phyloP scores from a whole-genome alignment of 1,140 invertebrate genomes.

The Pteromalus puparum region DNA sequence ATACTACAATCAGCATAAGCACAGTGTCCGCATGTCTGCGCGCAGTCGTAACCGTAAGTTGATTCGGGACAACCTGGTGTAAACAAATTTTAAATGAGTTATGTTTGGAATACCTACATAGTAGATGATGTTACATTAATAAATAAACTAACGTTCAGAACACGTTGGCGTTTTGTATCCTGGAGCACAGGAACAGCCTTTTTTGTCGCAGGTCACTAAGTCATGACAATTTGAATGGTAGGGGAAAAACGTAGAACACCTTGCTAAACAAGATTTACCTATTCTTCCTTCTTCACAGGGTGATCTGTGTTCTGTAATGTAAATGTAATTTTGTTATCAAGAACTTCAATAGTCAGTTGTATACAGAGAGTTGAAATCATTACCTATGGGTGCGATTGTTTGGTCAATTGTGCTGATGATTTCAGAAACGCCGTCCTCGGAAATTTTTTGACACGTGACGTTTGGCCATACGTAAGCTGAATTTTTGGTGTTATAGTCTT shows the following conservation, averaged over 20 bases:
- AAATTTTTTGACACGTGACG: slow-evolving; percentile 47
- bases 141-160: background rate
- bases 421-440: background rate
- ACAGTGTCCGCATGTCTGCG: slow-evolving; percentile 40
- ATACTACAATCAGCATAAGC: background rate
- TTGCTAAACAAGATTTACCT: slow-evolving; percentile 29
- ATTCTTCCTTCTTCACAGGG: slow-evolving; percentile 31
- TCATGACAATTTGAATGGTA: background rate
- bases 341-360: background rate
- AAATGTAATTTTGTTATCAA: background rate
- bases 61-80: slow-evolving; percentile 17
- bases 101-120: background rate
- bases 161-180: background rate
- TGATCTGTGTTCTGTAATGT: slow-evolving; percentile 11
- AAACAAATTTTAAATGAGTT: background rate
- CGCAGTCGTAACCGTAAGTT: slow-evolving; percentile 43
- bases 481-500: slow-evolving; percentile 13
- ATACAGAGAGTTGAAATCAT: background rate
- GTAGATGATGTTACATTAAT: background rate
- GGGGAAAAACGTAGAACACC: slow-evolving; percentile 22
- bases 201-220: slow-evolving; percentile 28
- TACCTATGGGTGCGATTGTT: background rate
- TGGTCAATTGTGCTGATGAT: slow-evolving; percentile 7
- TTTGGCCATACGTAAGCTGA: slow-evolving; percentile 31
- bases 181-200: slow-evolving; percentile 42